These are phyloP conservation scores for Machimus atricapillus DNA, from an alignment of 2,888 invertebrate species.

Conservation along the genomic window DNA sequence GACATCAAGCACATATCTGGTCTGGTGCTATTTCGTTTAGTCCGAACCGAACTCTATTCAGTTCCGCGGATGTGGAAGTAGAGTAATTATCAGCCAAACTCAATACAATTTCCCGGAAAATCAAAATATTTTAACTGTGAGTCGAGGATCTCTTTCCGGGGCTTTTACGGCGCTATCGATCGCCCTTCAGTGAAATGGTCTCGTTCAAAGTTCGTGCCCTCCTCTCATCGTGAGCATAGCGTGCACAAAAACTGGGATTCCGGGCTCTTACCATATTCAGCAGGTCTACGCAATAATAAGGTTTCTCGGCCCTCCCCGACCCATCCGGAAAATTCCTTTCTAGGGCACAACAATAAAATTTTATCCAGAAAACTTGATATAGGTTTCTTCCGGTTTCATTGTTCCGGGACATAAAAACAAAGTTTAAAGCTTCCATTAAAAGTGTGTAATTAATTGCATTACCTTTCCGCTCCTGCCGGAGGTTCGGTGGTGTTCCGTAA, in stretches of 20 bases:
- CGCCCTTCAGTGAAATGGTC: not conserved
- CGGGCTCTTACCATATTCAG: not conserved
- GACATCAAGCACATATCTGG: not conserved
- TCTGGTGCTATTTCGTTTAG: not conserved
- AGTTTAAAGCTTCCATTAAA: constrained; percentile 23
- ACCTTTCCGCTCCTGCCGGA: not conserved
- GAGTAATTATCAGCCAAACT: not conserved
- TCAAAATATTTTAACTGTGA: not conserved
- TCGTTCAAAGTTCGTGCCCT: not conserved
- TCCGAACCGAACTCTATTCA: not conserved
- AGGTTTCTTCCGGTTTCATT: not conserved
- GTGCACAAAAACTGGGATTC: not conserved
- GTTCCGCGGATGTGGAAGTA: not conserved
- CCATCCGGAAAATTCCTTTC: not conserved
- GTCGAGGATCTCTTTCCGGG: not conserved
- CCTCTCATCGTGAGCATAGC: not conserved
- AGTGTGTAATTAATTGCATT: constrained; percentile 30
- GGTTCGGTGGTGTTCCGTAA: not conserved
- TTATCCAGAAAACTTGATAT: constrained; percentile 15
- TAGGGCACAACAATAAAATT: constrained; percentile 1
- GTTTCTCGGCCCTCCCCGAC: not conserved
- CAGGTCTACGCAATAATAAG: constrained; percentile 1
- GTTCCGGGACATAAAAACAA: constrained; percentile 4
- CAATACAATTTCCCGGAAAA: not conserved
- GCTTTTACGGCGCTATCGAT: not conserved